phyloP scores from a whole-genome alignment of 2,113 vertebrate genomes.

The Nestor notabilis region DNA sequence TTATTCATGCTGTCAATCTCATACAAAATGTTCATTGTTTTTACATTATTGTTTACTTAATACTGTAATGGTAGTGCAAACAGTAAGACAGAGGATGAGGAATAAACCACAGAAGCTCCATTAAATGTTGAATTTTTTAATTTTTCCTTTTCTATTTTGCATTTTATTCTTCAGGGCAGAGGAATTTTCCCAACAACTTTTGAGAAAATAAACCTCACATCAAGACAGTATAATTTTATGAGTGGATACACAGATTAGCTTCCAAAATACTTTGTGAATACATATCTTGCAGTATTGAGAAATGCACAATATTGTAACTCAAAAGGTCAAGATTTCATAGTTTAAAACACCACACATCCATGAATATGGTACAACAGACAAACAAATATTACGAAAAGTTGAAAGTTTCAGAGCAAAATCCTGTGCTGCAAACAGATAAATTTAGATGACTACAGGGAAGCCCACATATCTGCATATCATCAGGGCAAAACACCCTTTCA shows the following conservation, averaged over 20 bases:
- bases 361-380: not conserved
- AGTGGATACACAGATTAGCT: not conserved
- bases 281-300: not conserved
- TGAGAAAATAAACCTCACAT: slow-evolving; percentile 1
- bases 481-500: not conserved
- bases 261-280: not conserved
- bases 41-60: not conserved
- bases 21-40: not conserved
- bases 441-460: not conserved
- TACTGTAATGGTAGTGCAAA: not conserved
- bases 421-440: not conserved
- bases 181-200: not conserved
- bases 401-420: not conserved
- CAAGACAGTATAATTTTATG: not conserved
- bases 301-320: not conserved
- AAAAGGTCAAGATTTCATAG: not conserved
- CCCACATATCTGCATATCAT: not conserved
- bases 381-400: not conserved
- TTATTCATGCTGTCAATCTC: not conserved
- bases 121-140: not conserved
- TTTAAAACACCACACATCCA: not conserved
- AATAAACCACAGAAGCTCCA: not conserved
- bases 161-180: not conserved
- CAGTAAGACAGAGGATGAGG: not conserved
- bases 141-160: not conserved